Evolutionary conservation across 1,140 invertebrate species (phyloP).

Genomic region (Atta cephalotes): DNA sequence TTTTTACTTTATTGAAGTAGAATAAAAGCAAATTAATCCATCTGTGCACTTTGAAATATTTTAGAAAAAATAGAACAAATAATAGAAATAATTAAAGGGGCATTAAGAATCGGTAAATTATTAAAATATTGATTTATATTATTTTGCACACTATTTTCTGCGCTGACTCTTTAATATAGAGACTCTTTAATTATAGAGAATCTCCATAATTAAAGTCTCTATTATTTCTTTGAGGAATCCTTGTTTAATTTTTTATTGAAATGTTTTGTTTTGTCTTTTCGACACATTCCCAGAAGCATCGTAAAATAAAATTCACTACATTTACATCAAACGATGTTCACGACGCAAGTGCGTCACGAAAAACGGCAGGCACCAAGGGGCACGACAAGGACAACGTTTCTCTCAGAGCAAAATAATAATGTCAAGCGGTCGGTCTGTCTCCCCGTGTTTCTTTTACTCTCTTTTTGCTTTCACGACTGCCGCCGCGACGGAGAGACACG

Average conservation of each 20-base stretch:
- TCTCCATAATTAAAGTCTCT: too few relatives aligned
- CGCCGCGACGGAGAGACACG: slow-evolving; percentile 68
- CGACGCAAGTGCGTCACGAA: background rate
- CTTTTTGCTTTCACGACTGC: slow-evolving; percentile 52
- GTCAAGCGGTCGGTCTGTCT: slow-evolving; percentile 64
- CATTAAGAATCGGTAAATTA: too few relatives aligned
- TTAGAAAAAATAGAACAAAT: too few relatives aligned
- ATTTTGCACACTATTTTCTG: too few relatives aligned
- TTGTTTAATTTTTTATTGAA: too few relatives aligned
- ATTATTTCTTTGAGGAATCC: too few relatives aligned
- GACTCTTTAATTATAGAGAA: too few relatives aligned
- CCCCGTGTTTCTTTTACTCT: slow-evolving; percentile 42
- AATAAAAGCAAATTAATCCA: background rate
- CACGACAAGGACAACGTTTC: slow-evolving; percentile 28
- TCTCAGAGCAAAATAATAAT: slow-evolving; percentile 71
- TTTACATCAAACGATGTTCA: background rate
- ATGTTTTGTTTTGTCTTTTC: background rate
- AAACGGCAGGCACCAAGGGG: background rate
- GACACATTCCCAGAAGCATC: background rate
- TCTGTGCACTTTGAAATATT: too few relatives aligned
- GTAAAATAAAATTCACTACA: background rate
- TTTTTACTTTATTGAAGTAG: background rate
- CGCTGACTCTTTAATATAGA: too few relatives aligned
- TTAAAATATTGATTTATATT: too few relatives aligned
- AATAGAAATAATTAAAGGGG: too few relatives aligned